Evolutionary conservation across 2,113 vertebrate species (phyloP).

Genomic region (Ornithorhynchus anatinus): DNA sequence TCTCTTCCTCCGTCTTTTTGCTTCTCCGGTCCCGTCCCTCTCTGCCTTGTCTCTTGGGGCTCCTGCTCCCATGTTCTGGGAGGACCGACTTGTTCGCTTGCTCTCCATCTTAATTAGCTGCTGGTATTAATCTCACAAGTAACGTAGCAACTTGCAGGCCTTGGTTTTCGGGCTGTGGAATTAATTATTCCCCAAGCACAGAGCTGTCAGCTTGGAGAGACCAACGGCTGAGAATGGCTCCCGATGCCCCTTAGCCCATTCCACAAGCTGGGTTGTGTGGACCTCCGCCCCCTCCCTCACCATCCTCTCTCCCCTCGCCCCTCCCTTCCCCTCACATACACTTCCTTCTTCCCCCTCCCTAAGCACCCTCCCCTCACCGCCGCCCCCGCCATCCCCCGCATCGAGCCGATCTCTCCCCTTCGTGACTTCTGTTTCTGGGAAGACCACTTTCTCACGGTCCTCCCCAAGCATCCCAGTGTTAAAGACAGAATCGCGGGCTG

Average conservation of each 20-base stretch:
- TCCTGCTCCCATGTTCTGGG: not conserved
- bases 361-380: accelerated
- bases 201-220: constrained; percentile 38
- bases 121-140: constrained; percentile 61
- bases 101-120: constrained; percentile 67
- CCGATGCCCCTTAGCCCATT: constrained; percentile 7
- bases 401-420: too few relatives aligned
- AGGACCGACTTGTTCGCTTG: not conserved
- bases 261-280: not conserved
- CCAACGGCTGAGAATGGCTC: constrained; percentile 1
- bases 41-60: not conserved
- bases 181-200: constrained; percentile 64
- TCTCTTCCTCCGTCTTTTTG: not conserved
- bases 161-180: constrained; percentile 44
- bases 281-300: accelerated
- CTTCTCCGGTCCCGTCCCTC: not conserved
- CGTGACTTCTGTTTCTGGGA: too few relatives aligned
- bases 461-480: too few relatives aligned
- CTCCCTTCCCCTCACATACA: not conserved
- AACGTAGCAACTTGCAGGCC: constrained; percentile 53
- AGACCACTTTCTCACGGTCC: too few relatives aligned
- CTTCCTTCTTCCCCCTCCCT: too few relatives aligned
- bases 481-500: too few relatives aligned
- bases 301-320: not conserved
- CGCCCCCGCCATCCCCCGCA: too few relatives aligned